Base-by-base conservation (phyloP, 2,888 invertebrate species). In the Idaea dimidiata region DNA sequence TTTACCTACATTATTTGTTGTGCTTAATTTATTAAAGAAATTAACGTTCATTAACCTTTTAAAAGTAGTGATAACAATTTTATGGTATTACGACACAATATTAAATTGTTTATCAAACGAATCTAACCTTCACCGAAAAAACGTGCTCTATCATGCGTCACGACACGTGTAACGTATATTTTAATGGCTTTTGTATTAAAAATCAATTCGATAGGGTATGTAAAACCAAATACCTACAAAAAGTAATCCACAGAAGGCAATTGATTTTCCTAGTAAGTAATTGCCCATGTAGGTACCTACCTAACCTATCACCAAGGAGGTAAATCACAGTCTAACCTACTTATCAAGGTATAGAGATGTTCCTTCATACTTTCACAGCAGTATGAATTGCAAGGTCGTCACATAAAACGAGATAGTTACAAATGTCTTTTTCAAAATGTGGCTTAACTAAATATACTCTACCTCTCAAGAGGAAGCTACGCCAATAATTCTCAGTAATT, bases 91-190 rank as follows among this genome's bases (percentile, higher is more conserved):
- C 60, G 59, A 63, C 59, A 61, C 32, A 24, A 56, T 43, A 7
- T 33, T 58, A 59, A 58, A 57, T 66, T 59, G 64, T 54, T 61
- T 65, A 63, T 66, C 62, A 64, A 62, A 60, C 64, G 55, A 59
- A 66, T 66, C 61, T 61, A 64, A 62, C 64, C 65, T 67, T 64
- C 60, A 63, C 59, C 56, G 58, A 65, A 60, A 65, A 64, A 61
- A 64, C 57, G 57, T 61, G 62, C 57, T 17, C 32, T 54, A 61
- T 63, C 57, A 54, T 66, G 61, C 62, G 61, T 67, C 63, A 65
- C 59, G 56, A 43, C 43, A 43, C 43, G 43, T 10, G 43, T 14
- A 43, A 43, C 43, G 43, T 43, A 43, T 43, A 7, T 43, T 43
- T 43, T 43, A 43, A 43, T 43, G 43, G 43, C 3, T 43, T 43